These are phyloP conservation scores for Tetragonula carbonaria DNA, from an alignment of 2,888 invertebrate species.

Conservation along the genomic window DNA sequence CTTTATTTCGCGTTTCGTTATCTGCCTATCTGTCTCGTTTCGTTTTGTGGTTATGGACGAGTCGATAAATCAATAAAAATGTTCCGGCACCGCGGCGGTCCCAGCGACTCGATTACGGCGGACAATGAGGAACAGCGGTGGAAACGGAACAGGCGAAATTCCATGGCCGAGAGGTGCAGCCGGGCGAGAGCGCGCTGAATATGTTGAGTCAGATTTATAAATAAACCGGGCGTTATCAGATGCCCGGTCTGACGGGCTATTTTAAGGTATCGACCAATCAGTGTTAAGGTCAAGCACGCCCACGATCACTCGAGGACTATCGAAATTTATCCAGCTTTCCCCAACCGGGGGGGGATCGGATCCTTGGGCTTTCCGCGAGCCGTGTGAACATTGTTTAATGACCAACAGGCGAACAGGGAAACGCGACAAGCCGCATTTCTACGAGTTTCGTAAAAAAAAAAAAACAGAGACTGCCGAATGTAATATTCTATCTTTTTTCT, in stretches of 20 bases:
- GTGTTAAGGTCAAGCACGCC: constrained; percentile 81
- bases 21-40: constrained; percentile 1
- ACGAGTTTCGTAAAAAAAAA: no score
- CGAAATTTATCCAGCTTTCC: constrained; percentile 59
- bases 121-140: constrained; percentile 9
- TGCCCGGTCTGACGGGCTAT: constrained; percentile 75
- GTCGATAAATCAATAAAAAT: constrained; percentile 49
- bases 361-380: constrained; percentile 72
- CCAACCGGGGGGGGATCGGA: constrained; percentile 51
- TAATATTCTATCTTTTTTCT: no score
- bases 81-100: constrained; percentile 13
- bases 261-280: constrained; percentile 82
- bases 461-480: no score
- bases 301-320: constrained; percentile 70
- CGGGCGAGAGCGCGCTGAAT: constrained; percentile 25
- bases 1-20: background rate
- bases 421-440: background rate
- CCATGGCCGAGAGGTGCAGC: background rate
- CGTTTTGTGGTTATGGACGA: background rate
- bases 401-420: background rate
- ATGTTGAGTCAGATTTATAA: constrained; percentile 62
- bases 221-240: constrained; percentile 71
- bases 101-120: constrained; percentile 34
- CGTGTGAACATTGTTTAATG: background rate
- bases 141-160: constrained; percentile 13